Conservation (phyloP, 1,140 invertebrate genomes). For the Zaprionus davidi region DNA sequence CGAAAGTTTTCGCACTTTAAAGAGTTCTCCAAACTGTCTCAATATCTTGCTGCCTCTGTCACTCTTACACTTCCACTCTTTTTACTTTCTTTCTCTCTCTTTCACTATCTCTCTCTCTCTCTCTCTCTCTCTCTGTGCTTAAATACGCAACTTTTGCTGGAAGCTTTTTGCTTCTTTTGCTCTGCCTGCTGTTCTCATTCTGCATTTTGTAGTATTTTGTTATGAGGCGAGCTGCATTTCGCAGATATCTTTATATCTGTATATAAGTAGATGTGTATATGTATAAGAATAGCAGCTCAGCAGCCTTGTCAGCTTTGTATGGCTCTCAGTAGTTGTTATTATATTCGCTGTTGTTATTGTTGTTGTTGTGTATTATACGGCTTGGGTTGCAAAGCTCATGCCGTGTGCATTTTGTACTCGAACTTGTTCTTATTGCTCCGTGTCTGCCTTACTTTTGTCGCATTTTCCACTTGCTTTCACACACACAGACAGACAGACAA, state of each 20-base stretch:
- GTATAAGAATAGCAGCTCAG: conserved; percentile 33
- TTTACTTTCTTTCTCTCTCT: not conserved
- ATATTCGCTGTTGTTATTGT: conserved; percentile 24
- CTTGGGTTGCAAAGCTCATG: conserved; percentile 39
- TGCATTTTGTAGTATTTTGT: conserved; percentile 31
- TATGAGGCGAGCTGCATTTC: conserved; percentile 23
- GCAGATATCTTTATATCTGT: conserved; percentile 18
- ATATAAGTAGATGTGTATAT: not conserved
- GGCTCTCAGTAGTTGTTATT: conserved; percentile 17
- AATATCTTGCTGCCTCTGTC: not conserved
- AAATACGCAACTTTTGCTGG: conserved; percentile 4
- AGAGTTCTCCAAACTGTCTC: not conserved
- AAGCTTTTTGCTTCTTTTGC: not conserved
- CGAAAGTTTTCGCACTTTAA: not conserved
- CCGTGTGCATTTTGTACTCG: conserved; percentile 44
- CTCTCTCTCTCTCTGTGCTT: not conserved
- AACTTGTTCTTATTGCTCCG: conserved; percentile 30
- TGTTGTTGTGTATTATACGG: conserved; percentile 48
- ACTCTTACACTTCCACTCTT: no score
- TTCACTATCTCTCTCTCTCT: not conserved
- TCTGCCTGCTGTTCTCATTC: not conserved
- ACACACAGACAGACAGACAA: conserved; percentile 4
- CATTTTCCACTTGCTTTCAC: conserved; percentile 72
- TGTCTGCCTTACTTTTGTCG: conserved; percentile 53
- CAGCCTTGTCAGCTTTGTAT: conserved; percentile 61